Conservation (phyloP, 2,797 vertebrate genomes). For the Sebastiscus albofasciatus region DNA sequence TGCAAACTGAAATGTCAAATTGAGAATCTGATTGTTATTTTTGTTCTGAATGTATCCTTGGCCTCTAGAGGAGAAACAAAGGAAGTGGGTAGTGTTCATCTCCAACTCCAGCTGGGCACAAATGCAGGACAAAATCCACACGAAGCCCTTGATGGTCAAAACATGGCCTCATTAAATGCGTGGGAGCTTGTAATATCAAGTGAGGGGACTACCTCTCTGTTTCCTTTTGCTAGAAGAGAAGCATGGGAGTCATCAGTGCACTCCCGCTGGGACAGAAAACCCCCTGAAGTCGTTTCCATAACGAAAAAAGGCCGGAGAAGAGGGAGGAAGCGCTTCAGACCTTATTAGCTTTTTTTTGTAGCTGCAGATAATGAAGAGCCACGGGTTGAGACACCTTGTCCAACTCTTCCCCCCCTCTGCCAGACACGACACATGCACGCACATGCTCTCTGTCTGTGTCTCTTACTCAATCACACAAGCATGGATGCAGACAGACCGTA, state of each 20-base stretch:
- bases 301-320: neutral
- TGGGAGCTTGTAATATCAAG: neutral
- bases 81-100: neutral
- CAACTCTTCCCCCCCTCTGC: neutral
- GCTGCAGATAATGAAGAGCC: constrained; percentile 25
- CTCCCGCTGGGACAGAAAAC: constrained; percentile 10
- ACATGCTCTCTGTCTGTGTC: neutral
- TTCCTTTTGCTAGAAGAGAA: neutral
- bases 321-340: constrained; percentile 23
- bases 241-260: neutral
- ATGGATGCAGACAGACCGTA: neutral
- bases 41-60: neutral
- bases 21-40: neutral
- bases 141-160: neutral
- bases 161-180: constrained; percentile 14
- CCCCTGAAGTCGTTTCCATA: neutral
- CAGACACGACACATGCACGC: neutral
- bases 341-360: constrained; percentile 25
- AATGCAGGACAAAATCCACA: neutral
- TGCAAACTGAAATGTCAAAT: neutral
- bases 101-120: neutral
- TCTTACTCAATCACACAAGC: neutral
- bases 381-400: constrained; percentile 9
- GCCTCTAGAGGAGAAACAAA: neutral
- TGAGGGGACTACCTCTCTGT: neutral